Base-by-base conservation (phyloP, 2,797 vertebrate genomes). In the Coracias cyanogaster region DNA sequence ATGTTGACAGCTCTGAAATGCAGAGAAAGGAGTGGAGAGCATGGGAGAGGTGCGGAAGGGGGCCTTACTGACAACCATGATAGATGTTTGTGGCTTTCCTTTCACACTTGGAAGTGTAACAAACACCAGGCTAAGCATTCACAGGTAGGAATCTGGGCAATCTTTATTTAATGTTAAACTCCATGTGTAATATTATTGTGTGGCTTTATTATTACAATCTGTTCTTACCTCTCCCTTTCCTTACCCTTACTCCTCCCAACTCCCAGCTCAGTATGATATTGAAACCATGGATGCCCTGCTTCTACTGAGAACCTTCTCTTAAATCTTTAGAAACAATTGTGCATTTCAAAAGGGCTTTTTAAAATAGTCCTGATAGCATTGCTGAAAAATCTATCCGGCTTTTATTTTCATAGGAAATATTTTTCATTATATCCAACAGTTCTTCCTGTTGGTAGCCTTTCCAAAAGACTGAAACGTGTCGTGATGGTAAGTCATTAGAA, bases 181-280 rank as follows among this genome's bases (percentile, higher is more conserved):
- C 70, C 60, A 52, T 88, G 62, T 95, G 73, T 95, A 91, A 94
- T 94, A 39, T 82, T 80, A 93, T 95, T 95, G 90, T 93, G 60
- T 57, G 88, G 39, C 45, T 96, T 96, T 96, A 96, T 96, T 96
- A 96, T n/a, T 96, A 88, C 94, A 96, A 77, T 96, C 80, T 96
- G 95, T 94, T 94, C 76, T 58, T 86, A 86, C 82, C 60, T 95
- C 84, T 94, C 55, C 77, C 29, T 81, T 29, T 78, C 70, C 58
- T 86, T 82, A 18, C 3, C 5, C 15, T 21, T 1, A 3, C 43
- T 83, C 9, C 64, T 82, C 21, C 7, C 37, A 88, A 6, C 33
- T 91, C 71, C 73, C 77, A 55, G 15, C 0, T 1, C 76, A 81
- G 73, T 55, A 74, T 81, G 89, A 93, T 82, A 86, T 1, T 54